Evolutionary conservation across 2,113 vertebrate species (phyloP).

Genomic region (Theristicus caerulescens): DNA sequence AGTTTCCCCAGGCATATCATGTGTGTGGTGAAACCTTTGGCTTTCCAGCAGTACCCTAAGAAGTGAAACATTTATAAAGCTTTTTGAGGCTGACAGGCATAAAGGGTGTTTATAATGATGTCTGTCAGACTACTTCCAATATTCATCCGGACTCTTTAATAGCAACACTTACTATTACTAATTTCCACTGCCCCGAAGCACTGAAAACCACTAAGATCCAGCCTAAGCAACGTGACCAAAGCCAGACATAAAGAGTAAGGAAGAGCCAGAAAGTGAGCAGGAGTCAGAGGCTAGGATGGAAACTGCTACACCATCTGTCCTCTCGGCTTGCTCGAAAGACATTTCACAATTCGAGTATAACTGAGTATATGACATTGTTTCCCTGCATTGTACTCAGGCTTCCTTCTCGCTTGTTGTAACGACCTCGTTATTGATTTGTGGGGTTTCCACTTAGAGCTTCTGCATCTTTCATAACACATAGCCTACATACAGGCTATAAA

Average conservation of each 20-base stretch:
- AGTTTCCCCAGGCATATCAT: neutral
- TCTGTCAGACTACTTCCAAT: neutral
- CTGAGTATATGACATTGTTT: slow-evolving; percentile 1
- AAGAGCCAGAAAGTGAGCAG: slow-evolving; percentile 54
- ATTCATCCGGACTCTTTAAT: neutral
- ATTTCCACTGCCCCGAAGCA: neutral
- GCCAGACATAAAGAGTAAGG: slow-evolving; percentile 19
- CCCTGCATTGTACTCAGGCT: neutral
- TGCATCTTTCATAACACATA: neutral
- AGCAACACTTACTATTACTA: neutral
- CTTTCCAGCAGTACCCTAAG: neutral
- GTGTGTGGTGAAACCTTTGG: neutral
- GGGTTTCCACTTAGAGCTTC: neutral
- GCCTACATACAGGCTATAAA: neutral
- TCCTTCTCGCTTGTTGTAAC: neutral
- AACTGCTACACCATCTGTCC: slow-evolving; percentile 54
- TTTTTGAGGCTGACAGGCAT: neutral
- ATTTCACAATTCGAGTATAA: neutral
- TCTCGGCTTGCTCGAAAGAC: slow-evolving; percentile 13
- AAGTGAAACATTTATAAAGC: neutral
- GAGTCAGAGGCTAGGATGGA: slow-evolving; percentile 22
- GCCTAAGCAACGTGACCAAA: neutral
- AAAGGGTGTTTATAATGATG: neutral
- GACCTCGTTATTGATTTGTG: slow-evolving; percentile 1
- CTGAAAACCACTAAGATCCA: neutral